Base-by-base conservation (phyloP, 2,888 invertebrate genomes). In the Thumatha senex region DNA sequence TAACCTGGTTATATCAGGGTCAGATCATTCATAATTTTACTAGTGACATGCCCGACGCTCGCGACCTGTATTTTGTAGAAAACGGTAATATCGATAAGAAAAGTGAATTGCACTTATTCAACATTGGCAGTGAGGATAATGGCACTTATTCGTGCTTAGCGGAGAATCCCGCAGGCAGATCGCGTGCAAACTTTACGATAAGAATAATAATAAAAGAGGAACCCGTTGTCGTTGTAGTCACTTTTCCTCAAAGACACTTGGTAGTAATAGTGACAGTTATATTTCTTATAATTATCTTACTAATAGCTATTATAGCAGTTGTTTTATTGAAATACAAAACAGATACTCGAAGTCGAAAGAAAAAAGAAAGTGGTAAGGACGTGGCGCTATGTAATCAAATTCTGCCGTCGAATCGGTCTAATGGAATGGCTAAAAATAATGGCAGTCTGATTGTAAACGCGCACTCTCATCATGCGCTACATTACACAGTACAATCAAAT, bases 121-220 rank as follows among this genome's bases (percentile, higher is more conserved):
- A 96, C 77, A 94, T 96, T 15, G 95, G 94, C 31, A 93, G 93
- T 35, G 96, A 95, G 60, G 96, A 97, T 76, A 97, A 97, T 72
- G 97, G 97, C 5, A 96, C 96, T 8, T 97, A 96, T 78, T 93
- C 95, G 3, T 98, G 98, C 80, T 92, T 95, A 11, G 97, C 97
- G 0, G 96, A 96, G 74, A 98, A 98, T 79, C 93, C 95, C 12
- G 98, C 97, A 0, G 98, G 98, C 11, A 93, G 92, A 51, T 93
- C 95, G 0, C 94, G 94, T 62, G 95, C 96, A 52, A 97, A 98
- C 81, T 96, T 96, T 68, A 97, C 97, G 1, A 92, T 98, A 61
- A 92, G 94, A 58, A 94, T 96, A 42, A 92, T 96, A 59, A 92
- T 95, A 48, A 95, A 95, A 76, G 95, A 95, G 72, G 95, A 95